Conservation (phyloP, 1,140 invertebrate genomes). For the Zaprionus capensis region DNA sequence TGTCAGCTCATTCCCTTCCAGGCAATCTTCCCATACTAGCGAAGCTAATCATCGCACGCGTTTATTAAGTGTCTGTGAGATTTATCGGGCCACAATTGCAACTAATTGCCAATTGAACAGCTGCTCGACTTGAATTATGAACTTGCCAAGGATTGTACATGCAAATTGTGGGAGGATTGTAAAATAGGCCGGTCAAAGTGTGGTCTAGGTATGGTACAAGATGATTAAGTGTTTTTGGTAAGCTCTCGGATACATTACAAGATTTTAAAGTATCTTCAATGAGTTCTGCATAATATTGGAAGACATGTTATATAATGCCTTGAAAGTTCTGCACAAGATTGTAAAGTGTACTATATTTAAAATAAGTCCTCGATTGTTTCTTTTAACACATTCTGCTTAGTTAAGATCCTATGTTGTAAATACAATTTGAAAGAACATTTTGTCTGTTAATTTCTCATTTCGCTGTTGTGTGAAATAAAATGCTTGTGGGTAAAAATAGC, state of each 20-base stretch:
- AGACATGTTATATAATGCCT: too few relatives aligned
- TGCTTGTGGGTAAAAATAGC: conserved; percentile 40
- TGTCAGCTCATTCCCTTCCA: conserved; percentile 52
- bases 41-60: conserved; percentile 41
- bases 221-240: too few relatives aligned
- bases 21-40: conserved; percentile 17
- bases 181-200: background rate
- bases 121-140: conserved; percentile 34
- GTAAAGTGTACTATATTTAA: background rate
- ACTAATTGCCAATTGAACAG: conserved; percentile 37
- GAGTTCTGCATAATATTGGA: too few relatives aligned
- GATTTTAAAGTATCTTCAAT: too few relatives aligned
- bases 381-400: background rate
- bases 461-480: background rate
- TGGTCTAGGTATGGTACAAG: background rate
- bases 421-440: background rate
- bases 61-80: conserved; percentile 52
- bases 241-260: too few relatives aligned
- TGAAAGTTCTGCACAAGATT: background rate
- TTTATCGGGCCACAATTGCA: conserved; percentile 51
- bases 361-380: background rate
- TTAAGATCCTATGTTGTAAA: background rate
- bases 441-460: background rate
- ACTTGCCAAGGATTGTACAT: conserved; percentile 7
- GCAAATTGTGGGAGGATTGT: background rate